phyloP scores from a whole-genome alignment of 2,888 invertebrate genomes.

The Ferrisia virgata region DNA sequence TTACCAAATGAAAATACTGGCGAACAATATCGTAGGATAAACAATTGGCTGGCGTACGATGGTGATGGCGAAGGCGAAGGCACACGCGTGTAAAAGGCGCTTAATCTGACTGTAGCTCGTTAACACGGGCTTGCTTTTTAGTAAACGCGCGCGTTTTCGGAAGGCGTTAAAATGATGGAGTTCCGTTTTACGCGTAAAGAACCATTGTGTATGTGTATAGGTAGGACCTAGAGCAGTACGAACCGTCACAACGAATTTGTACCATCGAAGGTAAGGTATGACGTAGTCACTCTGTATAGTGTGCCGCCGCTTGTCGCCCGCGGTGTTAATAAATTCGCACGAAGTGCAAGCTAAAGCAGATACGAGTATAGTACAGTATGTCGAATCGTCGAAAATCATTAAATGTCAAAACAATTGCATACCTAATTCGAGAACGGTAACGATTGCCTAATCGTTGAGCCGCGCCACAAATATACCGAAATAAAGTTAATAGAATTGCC shows the following conservation, averaged over 20 bases:
- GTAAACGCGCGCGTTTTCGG: neutral
- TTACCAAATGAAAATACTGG: neutral
- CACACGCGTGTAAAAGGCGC: conserved; percentile 12
- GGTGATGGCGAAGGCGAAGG: neutral
- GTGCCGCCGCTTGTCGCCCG: no score
- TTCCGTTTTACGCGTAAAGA: neutral
- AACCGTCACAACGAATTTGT: no score
- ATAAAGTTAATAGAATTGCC: conserved; percentile 2
- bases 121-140: neutral
- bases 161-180: neutral
- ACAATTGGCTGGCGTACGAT: neutral
- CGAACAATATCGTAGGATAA: neutral
- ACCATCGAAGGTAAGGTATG: no score
- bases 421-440: neutral
- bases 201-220: neutral
- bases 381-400: conserved; percentile 3
- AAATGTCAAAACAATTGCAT: neutral
- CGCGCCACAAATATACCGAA: neutral
- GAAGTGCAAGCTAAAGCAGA: no score
- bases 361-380: neutral
- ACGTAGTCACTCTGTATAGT: no score
- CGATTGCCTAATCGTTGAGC: neutral
- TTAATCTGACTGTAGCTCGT: neutral
- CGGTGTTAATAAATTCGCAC: neutral
- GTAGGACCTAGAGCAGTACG: no score